Evolutionary conservation across 2,888 invertebrate species (phyloP).

Genomic region (Drosophila emarginata): DNA sequence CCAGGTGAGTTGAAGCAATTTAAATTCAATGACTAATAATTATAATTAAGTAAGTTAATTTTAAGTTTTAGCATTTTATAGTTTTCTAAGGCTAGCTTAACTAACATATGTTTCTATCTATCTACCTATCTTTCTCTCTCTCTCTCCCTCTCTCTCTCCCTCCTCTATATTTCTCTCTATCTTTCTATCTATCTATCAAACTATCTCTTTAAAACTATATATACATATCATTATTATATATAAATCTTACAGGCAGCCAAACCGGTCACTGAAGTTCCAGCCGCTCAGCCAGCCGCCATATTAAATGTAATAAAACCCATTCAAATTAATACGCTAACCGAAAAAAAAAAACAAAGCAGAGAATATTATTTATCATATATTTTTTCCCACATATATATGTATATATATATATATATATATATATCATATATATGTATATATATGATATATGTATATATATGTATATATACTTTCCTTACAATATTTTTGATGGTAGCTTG

Average conservation of each 20-base stretch:
- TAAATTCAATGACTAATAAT: not conserved
- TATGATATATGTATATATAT: not conserved
- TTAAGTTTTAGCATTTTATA: not conserved
- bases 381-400: conserved; percentile 10
- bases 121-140: not conserved
- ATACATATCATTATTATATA: conserved; percentile 72
- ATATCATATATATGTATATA: not conserved
- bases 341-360: conserved; percentile 51
- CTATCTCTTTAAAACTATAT: conserved; percentile 23
- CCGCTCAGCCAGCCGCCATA: conserved; percentile 83
- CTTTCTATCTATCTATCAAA: not conserved
- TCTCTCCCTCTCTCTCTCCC: not conserved
- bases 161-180: not conserved
- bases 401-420: conserved; percentile 19
- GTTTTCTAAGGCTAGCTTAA: conserved; percentile 22
- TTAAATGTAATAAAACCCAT: conserved; percentile 82
- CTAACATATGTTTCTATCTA: conserved; percentile 13
- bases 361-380: conserved; percentile 44
- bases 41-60: not conserved
- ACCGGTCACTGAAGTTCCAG: conserved; percentile 87
- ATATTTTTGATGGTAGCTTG: conserved; percentile 68
- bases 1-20: conserved; percentile 86
- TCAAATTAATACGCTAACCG: conserved; percentile 65
- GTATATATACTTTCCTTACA: conserved; percentile 20
- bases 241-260: conserved; percentile 87